Percentiles rank a stretch among this genome's conserved stretches.
phyloP scores from a whole-genome alignment of 2,888 invertebrate genomes.

The Scaptomyza tumidula region DNA sequence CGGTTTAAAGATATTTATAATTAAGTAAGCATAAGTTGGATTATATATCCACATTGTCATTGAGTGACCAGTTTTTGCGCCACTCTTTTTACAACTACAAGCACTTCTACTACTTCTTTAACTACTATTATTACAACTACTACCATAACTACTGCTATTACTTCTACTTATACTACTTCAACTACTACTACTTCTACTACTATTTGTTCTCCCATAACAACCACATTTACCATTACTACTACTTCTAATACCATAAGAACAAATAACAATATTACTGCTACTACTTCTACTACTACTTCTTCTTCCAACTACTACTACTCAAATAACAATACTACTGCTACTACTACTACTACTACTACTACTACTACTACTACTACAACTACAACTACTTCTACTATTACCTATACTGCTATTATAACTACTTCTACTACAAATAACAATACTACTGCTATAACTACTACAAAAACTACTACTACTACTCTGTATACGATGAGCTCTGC shows the following conservation, averaged over 20 bases:
- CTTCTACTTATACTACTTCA: neutral
- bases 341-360: constrained; percentile 1
- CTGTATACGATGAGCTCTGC: constrained; percentile 39
- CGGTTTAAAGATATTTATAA: neutral
- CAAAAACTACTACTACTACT: constrained; percentile 14
- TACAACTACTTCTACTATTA: neutral
- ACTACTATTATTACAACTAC: constrained; percentile 1
- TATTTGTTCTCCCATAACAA: neutral
- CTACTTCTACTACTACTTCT: neutral
- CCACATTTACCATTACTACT: neutral
- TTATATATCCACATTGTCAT: constrained; percentile 5
- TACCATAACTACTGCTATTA: constrained; percentile 3
- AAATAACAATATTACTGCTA: neutral
- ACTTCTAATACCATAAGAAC: too few relatives aligned
- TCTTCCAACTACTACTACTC: too few relatives aligned
- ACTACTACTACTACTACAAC: neutral
- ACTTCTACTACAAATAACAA: neutral
- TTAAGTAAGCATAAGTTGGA: constrained; percentile 2
- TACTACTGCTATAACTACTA: neutral
- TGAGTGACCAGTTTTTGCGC: constrained; percentile 13
- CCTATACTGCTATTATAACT: neutral
- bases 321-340: too few relatives aligned
- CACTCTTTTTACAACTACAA: constrained; percentile 2
- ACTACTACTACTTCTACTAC: constrained; percentile 1
- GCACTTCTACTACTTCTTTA: neutral